Conservation (phyloP, 92 coral and sea anemone genomes). For the Epizoanthus rinbou region DNA sequence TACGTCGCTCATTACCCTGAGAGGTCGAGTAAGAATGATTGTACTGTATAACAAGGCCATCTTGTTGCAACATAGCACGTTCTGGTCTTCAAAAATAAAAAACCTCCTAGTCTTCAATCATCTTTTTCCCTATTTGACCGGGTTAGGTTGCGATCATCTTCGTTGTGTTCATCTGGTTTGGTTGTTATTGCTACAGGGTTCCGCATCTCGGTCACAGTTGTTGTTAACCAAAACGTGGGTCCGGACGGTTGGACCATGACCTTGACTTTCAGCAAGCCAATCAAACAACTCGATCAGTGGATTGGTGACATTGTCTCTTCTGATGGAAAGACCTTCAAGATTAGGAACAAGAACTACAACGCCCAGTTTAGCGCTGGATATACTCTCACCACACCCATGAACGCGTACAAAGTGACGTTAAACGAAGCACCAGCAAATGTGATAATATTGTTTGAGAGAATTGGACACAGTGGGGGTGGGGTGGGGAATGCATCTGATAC, state of each 20-base stretch:
- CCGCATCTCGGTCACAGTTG: background rate
- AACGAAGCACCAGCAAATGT: background rate
- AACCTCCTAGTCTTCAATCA: too few species aligned
- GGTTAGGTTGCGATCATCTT: too few species aligned
- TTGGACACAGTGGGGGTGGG: background rate
- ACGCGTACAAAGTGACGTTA: background rate
- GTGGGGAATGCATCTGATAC: background rate
- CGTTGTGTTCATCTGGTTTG: too few species aligned
- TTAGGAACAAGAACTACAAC: background rate
- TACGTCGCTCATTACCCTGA: too few species aligned
- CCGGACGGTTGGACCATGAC: conserved; percentile 3
- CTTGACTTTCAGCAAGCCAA: background rate
- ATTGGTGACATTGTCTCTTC: background rate
- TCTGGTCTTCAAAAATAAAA: too few species aligned
- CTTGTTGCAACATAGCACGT: too few species aligned
- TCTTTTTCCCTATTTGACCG: too few species aligned
- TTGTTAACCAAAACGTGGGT: background rate
- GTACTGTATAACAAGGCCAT: too few species aligned
- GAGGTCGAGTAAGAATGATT: too few species aligned
- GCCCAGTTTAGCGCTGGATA: background rate
- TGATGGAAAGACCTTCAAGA: conserved; percentile 1
- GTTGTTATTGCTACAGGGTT: background rate
- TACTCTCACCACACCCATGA: background rate
- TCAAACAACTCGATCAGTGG: conserved; percentile 3
- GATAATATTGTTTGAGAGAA: background rate